Evolutionary conservation across 2,888 invertebrate species (phyloP).

Genomic region (Plutella xylostella): DNA sequence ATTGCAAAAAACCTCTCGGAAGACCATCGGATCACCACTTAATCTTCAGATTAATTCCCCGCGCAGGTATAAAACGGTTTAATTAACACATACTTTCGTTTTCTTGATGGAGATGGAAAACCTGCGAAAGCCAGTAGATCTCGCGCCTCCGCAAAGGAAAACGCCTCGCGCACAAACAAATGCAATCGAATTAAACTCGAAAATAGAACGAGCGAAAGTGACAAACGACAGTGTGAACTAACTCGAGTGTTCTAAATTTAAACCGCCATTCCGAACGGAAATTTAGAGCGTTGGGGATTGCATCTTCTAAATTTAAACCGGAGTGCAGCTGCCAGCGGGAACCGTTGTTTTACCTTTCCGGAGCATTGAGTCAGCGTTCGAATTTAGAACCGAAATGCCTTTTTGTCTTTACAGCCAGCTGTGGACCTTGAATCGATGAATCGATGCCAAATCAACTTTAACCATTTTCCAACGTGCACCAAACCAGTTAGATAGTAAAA

Average conservation of each 20-base stretch:
- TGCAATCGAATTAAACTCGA: slow-evolving; percentile 17
- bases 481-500: too few relatives aligned
- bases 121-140: slow-evolving; percentile 23
- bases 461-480: too few relatives aligned
- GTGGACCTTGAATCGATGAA: too few relatives aligned
- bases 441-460: too few relatives aligned
- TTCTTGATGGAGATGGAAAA: slow-evolving; percentile 38
- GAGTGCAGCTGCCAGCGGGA: slow-evolving; percentile 59
- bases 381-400: slow-evolving; percentile 21
- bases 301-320: slow-evolving; percentile 54
- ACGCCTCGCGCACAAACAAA: neutral
- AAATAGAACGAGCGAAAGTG: slow-evolving; percentile 52
- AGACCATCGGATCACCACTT: neutral
- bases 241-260: slow-evolving; percentile 58
- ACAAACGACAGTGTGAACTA: slow-evolving; percentile 61
- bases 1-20: neutral
- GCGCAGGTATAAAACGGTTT: slow-evolving; percentile 18
- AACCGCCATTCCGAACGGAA: slow-evolving; percentile 54
- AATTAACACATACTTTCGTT: slow-evolving; percentile 60
- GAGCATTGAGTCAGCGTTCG: slow-evolving; percentile 9
- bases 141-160: neutral
- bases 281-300: slow-evolving; percentile 64
- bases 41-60: neutral
- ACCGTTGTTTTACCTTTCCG: slow-evolving; percentile 35
- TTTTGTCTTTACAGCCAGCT: too few relatives aligned